Base-by-base conservation (phyloP, 2,113 vertebrate species). In the Mustela lutreola region DNA sequence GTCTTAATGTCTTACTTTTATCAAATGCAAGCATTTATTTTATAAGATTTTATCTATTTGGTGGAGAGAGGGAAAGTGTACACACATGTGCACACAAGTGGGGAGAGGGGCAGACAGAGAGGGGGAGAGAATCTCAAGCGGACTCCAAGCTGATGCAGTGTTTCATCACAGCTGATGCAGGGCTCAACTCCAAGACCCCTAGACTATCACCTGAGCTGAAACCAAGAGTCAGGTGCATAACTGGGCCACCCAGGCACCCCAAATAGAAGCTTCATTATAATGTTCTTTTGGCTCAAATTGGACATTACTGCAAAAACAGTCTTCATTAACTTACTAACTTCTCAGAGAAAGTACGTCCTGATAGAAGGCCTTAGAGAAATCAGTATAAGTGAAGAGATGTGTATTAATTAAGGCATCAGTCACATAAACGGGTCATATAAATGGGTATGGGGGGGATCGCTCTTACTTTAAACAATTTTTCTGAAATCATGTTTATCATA, bases 391-490 rank as follows among this genome's bases (percentile, higher is more conserved):
- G 56, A 76, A 85, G 4, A 56, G 56, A 92, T 28, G 24, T 28
- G 84, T 96, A 71, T 75, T 76, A 92, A 94, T 75, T 88, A 91
- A 89, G 12, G 28, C n/a, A 56, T 10, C 18, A 12, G 14, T 85
- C 56, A 78, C 21, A 65, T 53, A 53, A 53, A 53, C 16, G 15
- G 50, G 50, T 53, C 50, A 53, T 62, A 10, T 48, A 89, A 91
- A 96, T 36, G 0, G 48, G 4, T 62, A 95, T 81, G 76, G 90
- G 67, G 70, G 80, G 76, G 58, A 36, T 73, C 88, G n/a, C 24
- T 91, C 89, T 94, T n/a, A 90, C 16, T 82, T 90, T 76, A 48
- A 95, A 90, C 58, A 92, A 60, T 70, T 94, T 85, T 96, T 31
- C 48, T 82, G 48, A 89, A 92, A 84, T 21, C 26, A 73, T 76